A percentile compares a stretch with the other conserved stretches of the same genome.
These are phyloP conservation scores for Hofmannophila pseudospretella DNA, from an alignment of 2,888 invertebrate genomes.

Conservation along the genomic window DNA sequence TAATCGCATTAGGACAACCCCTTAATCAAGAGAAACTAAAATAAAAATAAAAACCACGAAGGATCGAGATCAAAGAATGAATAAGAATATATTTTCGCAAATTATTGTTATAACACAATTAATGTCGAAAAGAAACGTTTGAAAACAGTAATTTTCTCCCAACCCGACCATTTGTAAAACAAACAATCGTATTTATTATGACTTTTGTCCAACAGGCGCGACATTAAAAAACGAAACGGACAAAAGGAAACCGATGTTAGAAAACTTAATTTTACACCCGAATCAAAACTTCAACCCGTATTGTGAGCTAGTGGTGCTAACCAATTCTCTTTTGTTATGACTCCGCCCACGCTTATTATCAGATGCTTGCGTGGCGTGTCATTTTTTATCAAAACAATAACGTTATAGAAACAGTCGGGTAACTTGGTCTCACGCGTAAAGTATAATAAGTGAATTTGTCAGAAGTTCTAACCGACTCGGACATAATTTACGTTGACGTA, in stretches of 20 bases:
- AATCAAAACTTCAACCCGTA: constrained; percentile 61
- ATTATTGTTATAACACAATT: constrained; percentile 25
- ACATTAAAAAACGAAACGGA: constrained; percentile 46
- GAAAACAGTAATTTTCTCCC: constrained; percentile 42
- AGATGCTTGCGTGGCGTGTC: constrained; percentile 69
- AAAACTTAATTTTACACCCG: constrained; percentile 74
- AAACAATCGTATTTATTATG: constrained; percentile 46
- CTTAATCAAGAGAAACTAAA: too few relatives aligned
- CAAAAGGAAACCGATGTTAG: constrained; percentile 54
- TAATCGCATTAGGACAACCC: too few relatives aligned
- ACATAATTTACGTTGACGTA: constrained; percentile 51
- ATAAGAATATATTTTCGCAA: constrained; percentile 19
- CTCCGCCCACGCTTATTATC: constrained; percentile 73
- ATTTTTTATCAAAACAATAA: constrained; percentile 78
- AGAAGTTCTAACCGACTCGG: constrained; percentile 43
- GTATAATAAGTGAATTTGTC: constrained; percentile 51
- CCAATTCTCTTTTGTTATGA: constrained; percentile 67
- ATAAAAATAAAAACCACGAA: too few relatives aligned
- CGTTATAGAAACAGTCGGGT: constrained; percentile 35
- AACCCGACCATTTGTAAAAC: constrained; percentile 44
- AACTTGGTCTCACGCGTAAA: constrained; percentile 48
- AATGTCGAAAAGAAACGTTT: constrained; percentile 15
- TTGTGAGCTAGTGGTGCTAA: constrained; percentile 68
- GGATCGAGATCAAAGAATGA: too few relatives aligned
- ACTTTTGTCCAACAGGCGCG: constrained; percentile 38